Base-by-base conservation (phyloP, 2,888 invertebrate genomes). In the Lumbricus terrestris region DNA sequence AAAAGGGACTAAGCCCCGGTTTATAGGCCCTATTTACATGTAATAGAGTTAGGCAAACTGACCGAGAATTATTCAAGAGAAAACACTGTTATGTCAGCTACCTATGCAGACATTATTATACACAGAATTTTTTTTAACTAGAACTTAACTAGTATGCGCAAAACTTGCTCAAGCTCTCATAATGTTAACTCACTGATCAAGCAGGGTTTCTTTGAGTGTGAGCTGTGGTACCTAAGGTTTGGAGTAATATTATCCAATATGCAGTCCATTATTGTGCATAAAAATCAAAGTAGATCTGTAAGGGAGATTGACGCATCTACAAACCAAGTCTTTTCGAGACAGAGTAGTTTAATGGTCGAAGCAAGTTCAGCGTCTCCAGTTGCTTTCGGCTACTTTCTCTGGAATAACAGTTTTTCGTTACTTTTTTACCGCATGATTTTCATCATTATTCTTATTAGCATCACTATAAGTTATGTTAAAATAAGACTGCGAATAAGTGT, bases 301-400 rank as follows among this genome's bases (percentile, higher is more conserved):
- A 69, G 29, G 29, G n/a, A n/a, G 47, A n/a, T 33, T 35, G 37
- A 6, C 35, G 16, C 18, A 35, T 33, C 54, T 35, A 54, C 89
- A 20, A 11, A 90, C 90, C 90, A 38, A 40, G 33, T 37, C 29
- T 83, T 29, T 23, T 82, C 6, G 82, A 42, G 35, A 37, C 34
- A 82, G 83, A 33, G 29, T 85, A 38, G 83, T 35, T 38, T 33
- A 33, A 82, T 33, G 82, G 38, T 20, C 34, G 40, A 83, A 85
- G 40, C 35, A 82, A 38, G 33, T 42, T 85, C 82, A 90, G 82
- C n/a, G 83, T 54, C 37, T 83, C 90, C 42, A 83, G 83, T 40
- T 69, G 38, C n/a, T 85, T 82, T n/a, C 34, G 29, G 38, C 69
- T 90, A 16, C 82, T 90, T n/a, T 94, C 96, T 96, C 95, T 96